Percentiles rank a stretch among this genome's conserved stretches.
Evolutionary conservation across 2,888 invertebrate genomes (phyloP).

Genomic region (Sialis lutaria): DNA sequence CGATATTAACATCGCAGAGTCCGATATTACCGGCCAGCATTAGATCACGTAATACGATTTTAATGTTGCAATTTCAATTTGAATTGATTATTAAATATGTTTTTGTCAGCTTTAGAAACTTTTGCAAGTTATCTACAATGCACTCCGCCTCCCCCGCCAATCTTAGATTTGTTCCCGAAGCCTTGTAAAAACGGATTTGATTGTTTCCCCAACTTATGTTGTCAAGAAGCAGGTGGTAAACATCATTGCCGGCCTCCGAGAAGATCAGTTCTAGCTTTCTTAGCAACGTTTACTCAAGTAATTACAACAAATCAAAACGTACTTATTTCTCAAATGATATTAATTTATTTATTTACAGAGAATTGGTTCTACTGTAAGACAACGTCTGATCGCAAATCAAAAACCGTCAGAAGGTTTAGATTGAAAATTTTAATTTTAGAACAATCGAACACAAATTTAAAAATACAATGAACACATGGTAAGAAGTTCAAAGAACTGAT

Average conservation of each 20-base stretch:
- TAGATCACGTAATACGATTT: no score
- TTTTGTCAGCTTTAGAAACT: slow-evolving; percentile 19
- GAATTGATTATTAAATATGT: slow-evolving; percentile 6
- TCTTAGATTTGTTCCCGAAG: slow-evolving; percentile 52
- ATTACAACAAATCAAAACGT: neutral
- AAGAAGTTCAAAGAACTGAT: no score
- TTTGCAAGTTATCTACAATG: slow-evolving; percentile 52
- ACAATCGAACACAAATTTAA: neutral
- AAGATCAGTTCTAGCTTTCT: slow-evolving; percentile 45
- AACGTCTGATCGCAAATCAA: slow-evolving; percentile 1
- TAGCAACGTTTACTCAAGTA: slow-evolving; percentile 44
- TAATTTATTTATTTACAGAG: slow-evolving; percentile 11
- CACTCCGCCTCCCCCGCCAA: slow-evolving; percentile 46
- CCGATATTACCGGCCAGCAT: no score
- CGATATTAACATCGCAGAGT: no score
- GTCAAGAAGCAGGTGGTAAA: slow-evolving; percentile 55
- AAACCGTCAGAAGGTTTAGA: neutral
- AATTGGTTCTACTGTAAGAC: slow-evolving; percentile 11
- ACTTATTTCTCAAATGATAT: neutral
- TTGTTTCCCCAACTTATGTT: slow-evolving; percentile 66
- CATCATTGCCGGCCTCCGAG: slow-evolving; percentile 58
- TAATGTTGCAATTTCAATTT: neutral
- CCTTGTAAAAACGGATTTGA: slow-evolving; percentile 51
- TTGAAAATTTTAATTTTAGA: neutral
- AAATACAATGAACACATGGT: neutral